Conservation (phyloP, 2,113 vertebrate species). For the Mus musculus region GRCm39 chr7:121215001-121215500, state of each 20-base stretch:
- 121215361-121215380: neutral
- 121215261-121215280: neutral
- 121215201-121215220: neutral
- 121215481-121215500: neutral
- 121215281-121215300: neutral
- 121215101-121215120: neutral
- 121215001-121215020: neutral
- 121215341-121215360: neutral
- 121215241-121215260: neutral
- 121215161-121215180: neutral
- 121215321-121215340: neutral
- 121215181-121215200: neutral
- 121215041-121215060: neutral
- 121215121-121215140: neutral
- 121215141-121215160: neutral
- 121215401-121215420: neutral
- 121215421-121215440: neutral
- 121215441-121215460: neutral
- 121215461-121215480: neutral
- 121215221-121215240: neutral
- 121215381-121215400: neutral
- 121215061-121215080: conserved; percentile 1
- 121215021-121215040: neutral
- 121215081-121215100: neutral
- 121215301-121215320: neutral